Evolutionary conservation across 2,113 vertebrate species (phyloP).

Genomic region (Chaenocephalus aceratus): DNA sequence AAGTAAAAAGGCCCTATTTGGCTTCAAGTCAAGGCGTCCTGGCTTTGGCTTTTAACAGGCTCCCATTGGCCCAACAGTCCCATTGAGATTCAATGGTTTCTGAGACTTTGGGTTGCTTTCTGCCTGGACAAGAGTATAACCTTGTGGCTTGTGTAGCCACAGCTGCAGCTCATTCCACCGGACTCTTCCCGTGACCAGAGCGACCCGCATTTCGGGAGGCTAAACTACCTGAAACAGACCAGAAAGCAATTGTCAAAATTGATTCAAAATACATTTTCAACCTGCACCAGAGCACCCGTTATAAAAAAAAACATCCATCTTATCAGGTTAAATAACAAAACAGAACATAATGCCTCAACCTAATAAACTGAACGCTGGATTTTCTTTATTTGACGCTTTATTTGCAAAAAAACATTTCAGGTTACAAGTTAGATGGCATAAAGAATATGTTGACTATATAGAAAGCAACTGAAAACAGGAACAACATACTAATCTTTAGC

Average conservation of each 20-base stretch:
- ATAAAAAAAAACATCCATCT: neutral
- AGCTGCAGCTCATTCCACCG: slow-evolving; percentile 85
- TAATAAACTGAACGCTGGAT: neutral
- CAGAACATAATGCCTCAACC: neutral
- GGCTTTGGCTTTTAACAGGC: slow-evolving; percentile 76
- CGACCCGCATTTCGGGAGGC: slow-evolving; percentile 88
- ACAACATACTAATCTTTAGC: slow-evolving; percentile 5
- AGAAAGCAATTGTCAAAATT: slow-evolving; percentile 15
- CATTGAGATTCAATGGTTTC: slow-evolving; percentile 42
- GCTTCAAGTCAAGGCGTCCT: slow-evolving; percentile 79
- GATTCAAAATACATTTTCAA: neutral
- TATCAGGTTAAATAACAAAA: slow-evolving; percentile 6
- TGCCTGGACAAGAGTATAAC: slow-evolving; percentile 49
- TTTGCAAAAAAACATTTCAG: slow-evolving; percentile 4
- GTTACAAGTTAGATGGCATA: neutral
- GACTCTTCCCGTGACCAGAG: slow-evolving; percentile 88
- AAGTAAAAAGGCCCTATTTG: slow-evolving; percentile 76
- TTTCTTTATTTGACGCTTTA: neutral
- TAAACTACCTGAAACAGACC: slow-evolving; percentile 87
- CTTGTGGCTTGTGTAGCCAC: slow-evolving; percentile 20
- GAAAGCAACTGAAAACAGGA: slow-evolving; percentile 6
- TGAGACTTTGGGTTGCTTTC: slow-evolving; percentile 48
- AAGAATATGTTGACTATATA: neutral
- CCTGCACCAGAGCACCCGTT: neutral
- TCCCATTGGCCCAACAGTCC: slow-evolving; percentile 53